A percentile compares a stretch with the other conserved stretches of the same genome.
Conservation (phyloP, 2,113 vertebrate genomes). For the Macaca fascicularis region DNA sequence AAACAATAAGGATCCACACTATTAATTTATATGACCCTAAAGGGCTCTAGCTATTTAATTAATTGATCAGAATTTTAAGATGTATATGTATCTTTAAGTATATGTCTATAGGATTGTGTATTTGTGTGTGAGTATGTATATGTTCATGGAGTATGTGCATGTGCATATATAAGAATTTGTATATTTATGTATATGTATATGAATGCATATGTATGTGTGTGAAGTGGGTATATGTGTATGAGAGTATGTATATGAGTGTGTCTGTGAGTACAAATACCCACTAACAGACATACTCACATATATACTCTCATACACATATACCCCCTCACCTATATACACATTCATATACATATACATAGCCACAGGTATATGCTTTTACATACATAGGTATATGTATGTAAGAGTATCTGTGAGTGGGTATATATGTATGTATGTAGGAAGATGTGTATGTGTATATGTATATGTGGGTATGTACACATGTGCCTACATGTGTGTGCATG, state of each 20-base stretch:
- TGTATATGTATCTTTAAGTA: background rate
- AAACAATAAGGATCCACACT: background rate
- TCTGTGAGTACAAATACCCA: background rate
- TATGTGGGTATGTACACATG: background rate
- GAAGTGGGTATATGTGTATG: background rate
- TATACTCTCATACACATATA: no score
- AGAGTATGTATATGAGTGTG: background rate
- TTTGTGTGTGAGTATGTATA: background rate
- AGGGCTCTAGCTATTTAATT: background rate
- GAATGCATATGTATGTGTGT: background rate
- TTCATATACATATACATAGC: no score
- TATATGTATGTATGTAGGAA: background rate
- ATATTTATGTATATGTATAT: background rate
- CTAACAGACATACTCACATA: no score
- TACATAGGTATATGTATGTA: background rate
- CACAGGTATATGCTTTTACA: no score
- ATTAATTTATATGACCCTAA: background rate
- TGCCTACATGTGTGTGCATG: background rate
- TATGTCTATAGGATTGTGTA: background rate
- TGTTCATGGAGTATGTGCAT: background rate
- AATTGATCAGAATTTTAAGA: conserved; percentile 21
- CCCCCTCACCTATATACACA: no score
- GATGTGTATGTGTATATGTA: background rate
- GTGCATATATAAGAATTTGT: background rate
- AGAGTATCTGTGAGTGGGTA: background rate